These are phyloP conservation scores for Aphelinus certus DNA, from an alignment of 1,140 invertebrate species.

Conservation along the genomic window DNA sequence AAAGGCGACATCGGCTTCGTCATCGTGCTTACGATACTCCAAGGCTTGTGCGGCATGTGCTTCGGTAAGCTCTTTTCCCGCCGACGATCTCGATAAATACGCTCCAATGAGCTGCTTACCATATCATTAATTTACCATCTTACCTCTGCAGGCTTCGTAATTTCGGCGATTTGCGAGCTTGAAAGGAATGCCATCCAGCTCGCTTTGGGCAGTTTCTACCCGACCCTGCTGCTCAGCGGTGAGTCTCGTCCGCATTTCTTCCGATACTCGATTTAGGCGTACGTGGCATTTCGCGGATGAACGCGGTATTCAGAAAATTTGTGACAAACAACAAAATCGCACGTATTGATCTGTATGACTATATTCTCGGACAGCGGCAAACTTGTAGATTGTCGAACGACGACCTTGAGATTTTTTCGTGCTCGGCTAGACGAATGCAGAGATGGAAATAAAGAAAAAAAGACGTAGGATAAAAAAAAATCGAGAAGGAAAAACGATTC, in stretches of 20 bases:
- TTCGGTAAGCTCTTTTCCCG: constrained; percentile 70
- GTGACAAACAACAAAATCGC: too few relatives aligned
- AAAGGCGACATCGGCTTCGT: constrained; percentile 86
- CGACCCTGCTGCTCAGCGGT: constrained; percentile 87
- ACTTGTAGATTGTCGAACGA: not conserved
- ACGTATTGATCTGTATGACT: too few relatives aligned
- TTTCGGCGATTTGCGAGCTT: constrained; percentile 89
- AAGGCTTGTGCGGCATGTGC: constrained; percentile 93
- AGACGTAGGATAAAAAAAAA: too few relatives aligned
- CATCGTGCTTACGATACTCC: constrained; percentile 83
- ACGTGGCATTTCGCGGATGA: too few relatives aligned
- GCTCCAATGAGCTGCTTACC: not conserved
- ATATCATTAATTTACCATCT: constrained; percentile 7
- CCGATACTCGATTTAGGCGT: too few relatives aligned
- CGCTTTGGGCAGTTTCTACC: constrained; percentile 93
- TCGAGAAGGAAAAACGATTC: too few relatives aligned
- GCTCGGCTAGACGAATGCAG: too few relatives aligned
- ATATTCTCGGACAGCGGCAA: not conserved
- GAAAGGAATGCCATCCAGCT: constrained; percentile 95
- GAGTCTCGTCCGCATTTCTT: constrained; percentile 41
- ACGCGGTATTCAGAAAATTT: too few relatives aligned
- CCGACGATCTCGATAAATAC: not conserved
- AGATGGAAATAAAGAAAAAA: too few relatives aligned
- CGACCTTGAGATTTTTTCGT: not conserved
- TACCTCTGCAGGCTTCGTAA: constrained; percentile 77